Evolutionary conservation across 1,140 invertebrate species (phyloP).

Genomic region (Subanguina moxae): DNA sequence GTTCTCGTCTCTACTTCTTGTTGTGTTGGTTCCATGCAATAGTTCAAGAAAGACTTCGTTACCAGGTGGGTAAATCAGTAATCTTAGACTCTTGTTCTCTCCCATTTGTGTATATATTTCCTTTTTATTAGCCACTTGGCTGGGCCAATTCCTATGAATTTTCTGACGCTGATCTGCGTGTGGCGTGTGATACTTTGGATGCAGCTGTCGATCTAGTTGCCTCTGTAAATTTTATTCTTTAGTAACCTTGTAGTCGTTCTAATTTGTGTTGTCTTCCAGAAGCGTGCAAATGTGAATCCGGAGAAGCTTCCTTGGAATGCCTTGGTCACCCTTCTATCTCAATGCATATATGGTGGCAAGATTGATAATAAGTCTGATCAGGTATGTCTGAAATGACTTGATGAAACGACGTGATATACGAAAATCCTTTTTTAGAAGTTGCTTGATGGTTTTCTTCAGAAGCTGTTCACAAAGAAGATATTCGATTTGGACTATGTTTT

Average conservation of each 20-base stretch:
- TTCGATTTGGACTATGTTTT: conserved; percentile 92
- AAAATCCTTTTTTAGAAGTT: conserved; percentile 66
- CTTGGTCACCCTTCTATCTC: conserved; percentile 83
- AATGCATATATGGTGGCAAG: conserved; percentile 98
- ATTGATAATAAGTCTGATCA: conserved; percentile 99
- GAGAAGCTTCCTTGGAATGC: conserved; percentile 99
- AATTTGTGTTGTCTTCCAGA: conserved; percentile 35
- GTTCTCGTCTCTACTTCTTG: conserved; percentile 91
- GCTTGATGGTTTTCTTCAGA: conserved; percentile 86
- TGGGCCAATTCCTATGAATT: conserved; percentile 99
- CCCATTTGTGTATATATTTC: neutral
- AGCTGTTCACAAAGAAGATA: conserved; percentile 87
- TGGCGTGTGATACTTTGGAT: conserved; percentile 95
- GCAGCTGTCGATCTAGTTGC: conserved; percentile 98
- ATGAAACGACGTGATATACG: neutral
- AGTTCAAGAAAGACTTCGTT: conserved; percentile 90
- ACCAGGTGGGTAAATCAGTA: conserved; percentile 64
- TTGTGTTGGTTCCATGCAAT: conserved; percentile 95
- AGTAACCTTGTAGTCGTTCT: too few relatives aligned
- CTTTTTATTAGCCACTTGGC: conserved; percentile 72
- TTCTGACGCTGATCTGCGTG: conserved; percentile 91
- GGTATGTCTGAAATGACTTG: conserved; percentile 51
- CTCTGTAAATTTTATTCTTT: too few relatives aligned
- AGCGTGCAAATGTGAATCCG: conserved; percentile 90
- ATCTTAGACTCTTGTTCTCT: too few relatives aligned